A percentile compares a stretch with the other conserved stretches of the same genome.
Evolutionary conservation across 2,888 invertebrate genomes (phyloP).

Genomic region (Eupithecia exiguata): DNA sequence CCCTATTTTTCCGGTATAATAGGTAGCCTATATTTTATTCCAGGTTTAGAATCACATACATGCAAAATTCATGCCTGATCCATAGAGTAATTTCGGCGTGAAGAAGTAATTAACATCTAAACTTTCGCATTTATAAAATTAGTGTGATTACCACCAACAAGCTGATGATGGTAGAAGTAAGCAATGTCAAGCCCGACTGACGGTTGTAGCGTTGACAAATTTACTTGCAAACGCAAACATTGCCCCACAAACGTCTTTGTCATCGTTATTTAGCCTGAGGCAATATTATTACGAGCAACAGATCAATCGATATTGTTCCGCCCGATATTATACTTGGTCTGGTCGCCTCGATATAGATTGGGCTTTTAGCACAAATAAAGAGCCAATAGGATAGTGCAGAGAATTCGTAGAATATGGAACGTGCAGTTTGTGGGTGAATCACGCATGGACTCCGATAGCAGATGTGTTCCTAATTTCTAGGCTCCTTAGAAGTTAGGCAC

Average conservation of each 20-base stretch:
- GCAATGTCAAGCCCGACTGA: constrained; percentile 35
- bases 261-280: constrained; percentile 21
- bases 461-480: background rate
- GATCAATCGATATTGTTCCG: background rate
- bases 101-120: background rate
- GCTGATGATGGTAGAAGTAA: background rate
- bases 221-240: constrained; percentile 60
- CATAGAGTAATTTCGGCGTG: background rate
- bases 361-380: background rate
- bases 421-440: background rate
- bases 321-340: background rate
- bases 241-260: constrained; percentile 42
- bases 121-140: background rate
- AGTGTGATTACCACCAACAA: background rate
- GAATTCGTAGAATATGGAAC: background rate
- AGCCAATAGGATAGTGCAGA: background rate
- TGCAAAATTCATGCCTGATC: background rate
- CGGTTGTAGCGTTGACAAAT: constrained; percentile 46
- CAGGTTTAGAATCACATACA: no score
- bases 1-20: no score
- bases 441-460: background rate
- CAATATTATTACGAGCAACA: constrained; percentile 13
- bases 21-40: no score
- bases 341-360: background rate
- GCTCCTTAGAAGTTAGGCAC: background rate